Percentiles rank a stretch among this genome's conserved stretches.
phyloP scores from a whole-genome alignment of 2,797 vertebrate genomes.

The Lepidocolaptes lacrymiger region DNA sequence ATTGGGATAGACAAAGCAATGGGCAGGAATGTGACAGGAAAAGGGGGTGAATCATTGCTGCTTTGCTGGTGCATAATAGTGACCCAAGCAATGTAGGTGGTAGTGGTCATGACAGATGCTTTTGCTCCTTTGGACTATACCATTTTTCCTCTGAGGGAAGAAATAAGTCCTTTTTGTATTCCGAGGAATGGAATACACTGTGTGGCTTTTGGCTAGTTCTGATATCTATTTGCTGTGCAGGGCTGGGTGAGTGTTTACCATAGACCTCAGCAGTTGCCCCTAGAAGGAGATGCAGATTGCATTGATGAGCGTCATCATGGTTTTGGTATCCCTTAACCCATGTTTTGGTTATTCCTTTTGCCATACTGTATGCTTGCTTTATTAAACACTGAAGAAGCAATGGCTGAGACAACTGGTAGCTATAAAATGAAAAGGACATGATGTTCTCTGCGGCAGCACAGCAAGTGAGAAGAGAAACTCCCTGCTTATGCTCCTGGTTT shows the following conservation, averaged over 20 bases:
- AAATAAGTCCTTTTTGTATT: not conserved
- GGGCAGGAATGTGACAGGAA: not conserved
- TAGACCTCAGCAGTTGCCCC: not conserved
- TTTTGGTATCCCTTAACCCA: not conserved
- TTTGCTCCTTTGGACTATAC: not conserved
- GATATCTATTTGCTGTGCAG: not conserved
- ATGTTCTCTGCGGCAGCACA: not conserved
- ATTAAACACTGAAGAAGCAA: not conserved
- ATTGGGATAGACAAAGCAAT: not conserved
- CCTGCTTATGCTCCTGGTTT: not conserved
- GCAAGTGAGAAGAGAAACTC: not conserved
- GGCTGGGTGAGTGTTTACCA: not conserved
- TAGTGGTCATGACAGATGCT: not conserved
- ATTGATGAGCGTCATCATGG: not conserved
- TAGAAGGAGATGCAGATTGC: not conserved
- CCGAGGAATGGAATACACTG: not conserved
- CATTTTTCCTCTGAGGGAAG: not conserved
- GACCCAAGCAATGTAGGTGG: not conserved
- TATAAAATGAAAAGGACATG: not conserved
- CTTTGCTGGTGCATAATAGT: not conserved
- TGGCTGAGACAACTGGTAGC: not conserved
- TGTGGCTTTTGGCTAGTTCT: not conserved
- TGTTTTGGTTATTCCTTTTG: not conserved
- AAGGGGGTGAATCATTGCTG: not conserved
- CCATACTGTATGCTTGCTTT: not conserved